Evolutionary conservation across 2,888 invertebrate genomes (phyloP).

Genomic region (Incurvaria masculella): DNA sequence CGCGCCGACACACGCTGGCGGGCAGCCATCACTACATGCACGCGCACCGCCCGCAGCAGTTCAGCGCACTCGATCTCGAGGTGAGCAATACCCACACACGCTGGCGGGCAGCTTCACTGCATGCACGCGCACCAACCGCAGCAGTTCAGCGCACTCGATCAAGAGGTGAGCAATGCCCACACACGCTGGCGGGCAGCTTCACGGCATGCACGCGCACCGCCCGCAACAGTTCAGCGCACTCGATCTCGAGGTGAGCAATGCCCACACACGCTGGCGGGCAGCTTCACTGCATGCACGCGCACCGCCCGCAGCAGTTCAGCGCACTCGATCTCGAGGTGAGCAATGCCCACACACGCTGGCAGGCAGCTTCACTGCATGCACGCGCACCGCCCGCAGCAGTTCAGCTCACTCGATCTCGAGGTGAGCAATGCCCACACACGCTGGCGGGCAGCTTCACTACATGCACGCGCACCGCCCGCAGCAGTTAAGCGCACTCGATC

Average conservation of each 20-base stretch:
- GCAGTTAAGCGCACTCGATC: slow-evolving; percentile 64
- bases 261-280: slow-evolving; percentile 80
- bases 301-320: slow-evolving; percentile 54
- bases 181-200: slow-evolving; percentile 78
- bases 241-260: slow-evolving; percentile 80
- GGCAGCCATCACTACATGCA: slow-evolving; percentile 69
- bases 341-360: slow-evolving; percentile 84
- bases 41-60: slow-evolving; percentile 53
- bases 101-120: slow-evolving; percentile 72
- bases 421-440: slow-evolving; percentile 83
- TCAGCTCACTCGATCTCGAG: slow-evolving; percentile 73
- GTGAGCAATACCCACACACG: slow-evolving; percentile 64
- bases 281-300: slow-evolving; percentile 65
- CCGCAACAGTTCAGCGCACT: slow-evolving; percentile 59
- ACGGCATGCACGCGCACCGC: slow-evolving; percentile 60
- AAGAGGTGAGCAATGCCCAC: slow-evolving; percentile 71
- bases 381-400: slow-evolving; percentile 53
- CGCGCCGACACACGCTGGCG: slow-evolving; percentile 77
- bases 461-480: slow-evolving; percentile 55
- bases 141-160: slow-evolving; percentile 64
- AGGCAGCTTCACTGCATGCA: slow-evolving; percentile 69
- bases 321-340: slow-evolving; percentile 78
- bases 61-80: slow-evolving; percentile 73
- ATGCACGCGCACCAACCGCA: slow-evolving; percentile 55
- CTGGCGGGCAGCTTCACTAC: slow-evolving; percentile 75